Percentiles rank a stretch among this genome's conserved stretches.
Conservation (phyloP, 2,888 invertebrate species). For the Hypomecis punctinalis region DNA sequence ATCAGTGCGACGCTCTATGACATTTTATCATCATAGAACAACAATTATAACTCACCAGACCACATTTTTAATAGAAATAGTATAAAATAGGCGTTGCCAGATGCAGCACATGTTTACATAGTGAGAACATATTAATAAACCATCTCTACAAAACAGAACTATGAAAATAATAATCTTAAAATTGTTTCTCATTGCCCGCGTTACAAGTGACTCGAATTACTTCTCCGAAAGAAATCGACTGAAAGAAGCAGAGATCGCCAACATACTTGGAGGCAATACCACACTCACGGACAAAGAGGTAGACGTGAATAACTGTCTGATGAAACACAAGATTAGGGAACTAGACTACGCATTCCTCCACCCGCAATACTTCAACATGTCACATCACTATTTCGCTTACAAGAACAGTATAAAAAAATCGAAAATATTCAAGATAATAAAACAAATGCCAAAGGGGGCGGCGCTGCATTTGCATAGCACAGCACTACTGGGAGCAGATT, state of each 20-base stretch:
- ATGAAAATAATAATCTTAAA: constrained; percentile 19
- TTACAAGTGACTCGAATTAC: constrained; percentile 57
- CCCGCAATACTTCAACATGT: constrained; percentile 86
- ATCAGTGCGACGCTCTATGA: too few relatives aligned
- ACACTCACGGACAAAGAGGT: constrained; percentile 78
- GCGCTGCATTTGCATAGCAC: constrained; percentile 89
- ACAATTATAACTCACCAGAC: too few relatives aligned
- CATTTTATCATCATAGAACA: too few relatives aligned
- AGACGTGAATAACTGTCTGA: constrained; percentile 84
- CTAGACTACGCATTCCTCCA: constrained; percentile 81
- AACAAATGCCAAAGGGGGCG: constrained; percentile 90
- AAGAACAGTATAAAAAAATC: constrained; percentile 85
- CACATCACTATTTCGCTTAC: constrained; percentile 87
- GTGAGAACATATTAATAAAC: too few relatives aligned
- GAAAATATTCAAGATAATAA: constrained; percentile 87
- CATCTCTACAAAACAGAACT: too few relatives aligned
- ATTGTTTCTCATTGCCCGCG: constrained; percentile 9
- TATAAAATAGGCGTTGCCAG: too few relatives aligned
- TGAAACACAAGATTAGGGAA: constrained; percentile 84
- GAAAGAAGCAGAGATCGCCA: constrained; percentile 74
- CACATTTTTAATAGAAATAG: too few relatives aligned
- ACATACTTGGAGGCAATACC: constrained; percentile 81
- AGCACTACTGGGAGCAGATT: constrained; percentile 86
- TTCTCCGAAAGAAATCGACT: constrained; percentile 68
- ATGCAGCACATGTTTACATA: too few relatives aligned